Percentiles rank a stretch among this genome's conserved stretches.
Evolutionary conservation across 2,888 invertebrate species (phyloP).

Genomic region (Synanthedon formicaeformis): DNA sequence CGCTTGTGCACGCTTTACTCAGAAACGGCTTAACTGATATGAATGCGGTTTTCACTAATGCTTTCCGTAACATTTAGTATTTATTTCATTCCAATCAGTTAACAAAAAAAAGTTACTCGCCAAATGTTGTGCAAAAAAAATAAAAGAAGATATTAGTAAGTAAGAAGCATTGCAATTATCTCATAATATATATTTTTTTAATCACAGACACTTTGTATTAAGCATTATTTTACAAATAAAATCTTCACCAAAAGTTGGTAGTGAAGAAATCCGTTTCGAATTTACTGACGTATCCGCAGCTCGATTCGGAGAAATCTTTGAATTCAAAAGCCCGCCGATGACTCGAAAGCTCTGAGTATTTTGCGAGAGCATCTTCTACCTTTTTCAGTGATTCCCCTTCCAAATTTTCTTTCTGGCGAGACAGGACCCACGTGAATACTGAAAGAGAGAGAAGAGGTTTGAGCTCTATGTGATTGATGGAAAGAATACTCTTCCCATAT

Average conservation of each 20-base stretch:
- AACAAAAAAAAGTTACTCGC: too few species aligned
- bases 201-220: not conserved
- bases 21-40: too few species aligned
- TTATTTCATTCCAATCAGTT: too few species aligned
- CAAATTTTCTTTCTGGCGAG: conserved; percentile 40
- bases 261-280: conserved; percentile 46
- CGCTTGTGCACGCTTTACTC: too few species aligned
- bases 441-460: conserved; percentile 13
- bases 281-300: conserved; percentile 37
- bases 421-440: conserved; percentile 55
- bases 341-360: conserved; percentile 44
- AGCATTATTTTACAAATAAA: not conserved
- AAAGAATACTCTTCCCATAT: too few species aligned
- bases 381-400: conserved; percentile 38
- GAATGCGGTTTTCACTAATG: too few species aligned
- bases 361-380: conserved; percentile 40
- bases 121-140: too few species aligned
- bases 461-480: too few species aligned
- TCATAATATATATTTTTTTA: not conserved
- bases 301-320: conserved; percentile 42
- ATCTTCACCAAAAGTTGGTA: conserved; percentile 44
- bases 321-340: conserved; percentile 43
- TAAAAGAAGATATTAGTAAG: too few species aligned
- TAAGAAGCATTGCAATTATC: too few species aligned
- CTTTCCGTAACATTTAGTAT: too few species aligned